Base-by-base conservation (phyloP, 1,140 invertebrate species). In the Drosophila pruinosa region DNA sequence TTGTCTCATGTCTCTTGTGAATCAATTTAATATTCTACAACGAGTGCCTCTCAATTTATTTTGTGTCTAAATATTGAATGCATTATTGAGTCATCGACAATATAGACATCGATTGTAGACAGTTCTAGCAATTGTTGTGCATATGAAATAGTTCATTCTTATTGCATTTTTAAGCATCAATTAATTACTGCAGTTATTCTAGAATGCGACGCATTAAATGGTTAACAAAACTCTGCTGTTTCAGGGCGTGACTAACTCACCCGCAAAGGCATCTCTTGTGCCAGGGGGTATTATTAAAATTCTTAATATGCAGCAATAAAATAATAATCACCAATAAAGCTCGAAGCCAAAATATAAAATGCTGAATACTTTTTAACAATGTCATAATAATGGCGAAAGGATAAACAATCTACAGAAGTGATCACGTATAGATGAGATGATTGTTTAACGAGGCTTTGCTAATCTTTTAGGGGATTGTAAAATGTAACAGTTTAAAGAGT, bases 401-500 rank as follows among this genome's bases (percentile, higher is more conserved):
- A 45, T 34, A 15, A 39, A 61, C 31, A 36, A 43, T 53, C 21
- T 43, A 34, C 24, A 8, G 12, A 53, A 63, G 38, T 41, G 47
- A 14, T 36, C 6, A 10, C 36, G 21, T 52, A 14, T 14, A 38
- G 52, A 54, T 15, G 12, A 36, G 56, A 45, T 34, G 56, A 50
- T 43, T 22, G 56, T 61, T 39, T 41, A 54, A 21, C 31, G 26
- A 8, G 17, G 7, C 50, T 50, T 65, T 47, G n/a, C 12, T 56
- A 48, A 63, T 38, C 67, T 45, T 47, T 53, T 53, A 36, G 41
- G 22, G 31, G 41, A 26, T 54, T 63, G 59, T 63, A 63, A 70
- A 70, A 67, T 50, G 34, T 48, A 36, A 43, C 47, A 61, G 47
- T 34, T 70, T 70, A 57, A 70, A 70, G 59, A 34, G 3, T 34